A percentile compares a stretch with the other conserved stretches of the same genome.
Evolutionary conservation across 2,797 vertebrate species (phyloP).

Genomic region (Megaceryle alcyon): DNA sequence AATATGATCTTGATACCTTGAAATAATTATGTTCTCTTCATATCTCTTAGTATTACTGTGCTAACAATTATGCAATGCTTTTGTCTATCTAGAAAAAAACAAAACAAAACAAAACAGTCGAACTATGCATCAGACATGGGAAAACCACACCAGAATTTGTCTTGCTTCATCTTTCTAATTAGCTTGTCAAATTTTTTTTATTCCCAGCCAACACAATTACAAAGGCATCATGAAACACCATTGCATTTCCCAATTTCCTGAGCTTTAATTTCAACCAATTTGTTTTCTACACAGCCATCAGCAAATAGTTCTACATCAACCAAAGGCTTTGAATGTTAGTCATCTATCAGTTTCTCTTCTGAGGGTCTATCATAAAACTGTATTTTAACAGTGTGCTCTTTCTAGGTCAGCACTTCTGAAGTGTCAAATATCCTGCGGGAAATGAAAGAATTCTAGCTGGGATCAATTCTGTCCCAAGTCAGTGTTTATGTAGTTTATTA

Average conservation of each 20-base stretch:
- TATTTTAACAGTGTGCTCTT: background rate
- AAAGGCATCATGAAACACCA: background rate
- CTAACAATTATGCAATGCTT: background rate
- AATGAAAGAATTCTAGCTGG: background rate
- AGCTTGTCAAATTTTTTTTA: background rate
- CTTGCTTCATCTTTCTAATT: background rate
- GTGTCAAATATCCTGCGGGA: background rate
- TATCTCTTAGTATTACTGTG: background rate
- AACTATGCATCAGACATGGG: background rate
- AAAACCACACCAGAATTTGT: background rate
- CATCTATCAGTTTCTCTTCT: background rate
- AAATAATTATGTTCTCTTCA: background rate
- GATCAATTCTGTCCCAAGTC: background rate
- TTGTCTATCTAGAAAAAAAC: background rate
- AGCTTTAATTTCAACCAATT: background rate
- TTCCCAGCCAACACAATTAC: background rate
- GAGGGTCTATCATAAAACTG: background rate
- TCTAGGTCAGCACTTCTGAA: slow-evolving; percentile 20
- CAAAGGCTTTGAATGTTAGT: background rate
- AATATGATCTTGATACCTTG: background rate
- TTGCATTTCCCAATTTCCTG: background rate
- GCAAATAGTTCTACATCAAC: background rate
- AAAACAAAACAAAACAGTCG: background rate
- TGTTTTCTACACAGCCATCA: background rate
- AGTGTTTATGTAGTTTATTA: background rate